Evolutionary conservation across 2,888 invertebrate genomes (phyloP).

Genomic region (Catocala fraxini): DNA sequence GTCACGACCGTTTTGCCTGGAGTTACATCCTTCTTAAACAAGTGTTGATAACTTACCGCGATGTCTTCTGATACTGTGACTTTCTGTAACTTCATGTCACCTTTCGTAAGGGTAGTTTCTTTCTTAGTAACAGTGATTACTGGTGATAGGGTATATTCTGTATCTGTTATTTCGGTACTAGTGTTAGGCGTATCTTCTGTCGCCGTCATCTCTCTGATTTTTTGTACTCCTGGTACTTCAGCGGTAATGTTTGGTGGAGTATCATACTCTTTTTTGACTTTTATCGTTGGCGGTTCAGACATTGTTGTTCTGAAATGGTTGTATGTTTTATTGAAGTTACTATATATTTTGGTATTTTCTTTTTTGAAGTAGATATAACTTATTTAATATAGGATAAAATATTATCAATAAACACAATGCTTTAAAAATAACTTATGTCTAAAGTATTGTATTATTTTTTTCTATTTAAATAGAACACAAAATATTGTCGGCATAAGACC

Average conservation of each 20-base stretch:
- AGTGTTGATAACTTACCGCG: slow-evolving; percentile 73
- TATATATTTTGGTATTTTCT: too few species aligned
- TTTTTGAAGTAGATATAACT: too few species aligned
- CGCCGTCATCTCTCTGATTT: slow-evolving; percentile 51
- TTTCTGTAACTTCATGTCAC: slow-evolving; percentile 72
- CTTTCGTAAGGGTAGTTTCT: slow-evolving; percentile 70
- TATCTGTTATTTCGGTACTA: slow-evolving; percentile 42
- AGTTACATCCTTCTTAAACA: slow-evolving; percentile 71
- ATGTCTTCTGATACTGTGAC: slow-evolving; percentile 75
- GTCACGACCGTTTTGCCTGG: slow-evolving; percentile 73
- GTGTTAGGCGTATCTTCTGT: slow-evolving; percentile 14
- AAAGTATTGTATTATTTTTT: too few species aligned
- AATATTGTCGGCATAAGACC: too few species aligned
- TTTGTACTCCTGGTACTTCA: slow-evolving; percentile 70
- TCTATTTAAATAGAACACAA: too few species aligned
- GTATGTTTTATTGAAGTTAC: too few species aligned
- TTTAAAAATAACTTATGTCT: too few species aligned
- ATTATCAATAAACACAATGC: too few species aligned
- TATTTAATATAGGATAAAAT: too few species aligned
- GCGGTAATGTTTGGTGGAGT: slow-evolving; percentile 63
- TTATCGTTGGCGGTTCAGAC: slow-evolving; percentile 56
- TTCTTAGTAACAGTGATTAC: slow-evolving; percentile 73
- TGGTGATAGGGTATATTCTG: slow-evolving; percentile 59
- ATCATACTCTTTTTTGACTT: slow-evolving; percentile 56
- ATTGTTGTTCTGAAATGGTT: slow-evolving; percentile 54